Percentiles rank a stretch among this genome's conserved stretches.
phyloP scores from a whole-genome alignment of 2,888 invertebrate genomes.

The Gryllus longicercus region DNA sequence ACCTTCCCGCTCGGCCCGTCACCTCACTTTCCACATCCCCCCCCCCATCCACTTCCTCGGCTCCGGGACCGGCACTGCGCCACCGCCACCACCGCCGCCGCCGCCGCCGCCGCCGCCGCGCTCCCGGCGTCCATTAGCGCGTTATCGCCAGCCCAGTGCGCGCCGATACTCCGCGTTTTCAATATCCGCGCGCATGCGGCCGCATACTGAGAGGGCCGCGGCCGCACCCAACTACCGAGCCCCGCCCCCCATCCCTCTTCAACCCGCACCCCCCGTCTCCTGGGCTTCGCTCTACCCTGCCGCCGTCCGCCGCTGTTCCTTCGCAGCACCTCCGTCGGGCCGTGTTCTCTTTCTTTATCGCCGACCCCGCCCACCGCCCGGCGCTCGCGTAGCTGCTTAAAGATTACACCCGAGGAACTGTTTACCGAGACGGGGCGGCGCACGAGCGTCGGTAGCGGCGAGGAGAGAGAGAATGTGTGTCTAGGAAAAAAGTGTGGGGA shows the following conservation, averaged over 20 bases:
- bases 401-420: not conserved
- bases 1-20: no score
- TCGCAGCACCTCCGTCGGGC: no score
- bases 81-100: not conserved
- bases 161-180: not conserved
- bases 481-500: not conserved
- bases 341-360: no score
- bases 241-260: not conserved
- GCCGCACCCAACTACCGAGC: not conserved
- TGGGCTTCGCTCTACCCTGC: no score
- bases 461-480: not conserved
- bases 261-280: not conserved
- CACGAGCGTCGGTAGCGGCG: not conserved
- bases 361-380: not conserved
- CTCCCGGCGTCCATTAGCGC: not conserved
- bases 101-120: not conserved
- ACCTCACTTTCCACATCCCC: no score
- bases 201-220: slow-evolving; percentile 9
- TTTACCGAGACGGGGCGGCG: not conserved
- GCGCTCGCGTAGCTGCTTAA: not conserved
- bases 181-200: slow-evolving; percentile 9
- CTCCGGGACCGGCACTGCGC: not conserved
- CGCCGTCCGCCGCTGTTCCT: no score
- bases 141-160: not conserved
- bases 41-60: no score